Evolutionary conservation across 2,888 invertebrate species (phyloP), one percentile per base, ranked within the genome.

Genomic region (Oscheius sp.): DNA sequence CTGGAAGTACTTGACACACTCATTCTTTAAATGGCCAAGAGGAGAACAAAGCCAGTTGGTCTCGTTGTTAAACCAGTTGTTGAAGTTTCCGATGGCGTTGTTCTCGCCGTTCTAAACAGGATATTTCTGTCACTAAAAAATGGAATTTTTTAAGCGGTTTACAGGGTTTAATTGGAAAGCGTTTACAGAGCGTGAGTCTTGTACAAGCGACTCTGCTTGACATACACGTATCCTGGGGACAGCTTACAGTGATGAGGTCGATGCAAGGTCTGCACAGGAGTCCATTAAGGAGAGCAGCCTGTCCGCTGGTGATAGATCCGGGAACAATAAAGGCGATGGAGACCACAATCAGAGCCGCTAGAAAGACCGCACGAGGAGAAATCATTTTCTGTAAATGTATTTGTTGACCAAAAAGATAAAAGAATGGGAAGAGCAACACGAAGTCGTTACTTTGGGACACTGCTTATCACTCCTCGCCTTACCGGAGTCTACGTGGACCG

Each of bases 261-360:
- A 63, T 65, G 57, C 73, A 73, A 21, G 73, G 73, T 47, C 53
- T 62, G 63, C 73, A 73, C n/a, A 73, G 55, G n/a, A 63, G 63
- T 51, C 73, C 73, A 2, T 37, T 35, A 7, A 73, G 65, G 3
- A 73, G 57, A 29, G 65, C 53, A 42, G 62, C 53, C 29, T 73
- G 63, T 33, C 68, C 68, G 0, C 37, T 5, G 35, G 68, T 51
- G 42, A 48, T 11, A 50, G 13, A 13, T 66, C 42, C 13, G 59
- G 35, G 37, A 37, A 71, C 42, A 11, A 59, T 55, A 11, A 65
- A 62, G 32, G 63, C 63, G 21, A 5, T 48, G 35, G 68, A 68
- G 55, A 50, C 73, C 21, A 32, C 55, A 37, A 73, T 1, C 11
- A 73, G 42, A 47, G 63, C 62, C 29, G 50, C 29, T 4, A 63